Percentiles rank a stretch among this genome's conserved stretches.
These are phyloP conservation scores for Bufo gargarizans DNA, from an alignment of 2,113 vertebrate genomes.

Conservation along the genomic window DNA sequence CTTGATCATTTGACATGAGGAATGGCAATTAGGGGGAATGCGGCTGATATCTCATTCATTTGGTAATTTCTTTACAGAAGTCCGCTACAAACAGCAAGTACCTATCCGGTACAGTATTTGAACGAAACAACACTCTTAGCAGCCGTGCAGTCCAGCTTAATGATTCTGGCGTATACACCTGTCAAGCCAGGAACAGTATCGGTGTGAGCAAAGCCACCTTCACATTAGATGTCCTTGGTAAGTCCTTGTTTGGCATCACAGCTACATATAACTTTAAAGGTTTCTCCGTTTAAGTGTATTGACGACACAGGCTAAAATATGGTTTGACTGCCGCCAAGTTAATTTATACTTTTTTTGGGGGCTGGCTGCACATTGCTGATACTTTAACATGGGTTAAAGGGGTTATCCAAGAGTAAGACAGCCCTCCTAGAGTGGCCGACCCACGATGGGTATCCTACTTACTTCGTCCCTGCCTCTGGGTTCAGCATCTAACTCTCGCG, in stretches of 20 bases:
- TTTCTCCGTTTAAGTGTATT: not conserved
- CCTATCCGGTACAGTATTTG: slow-evolving; percentile 72
- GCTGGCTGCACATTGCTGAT: too few relatives aligned
- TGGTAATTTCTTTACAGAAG: slow-evolving; percentile 63
- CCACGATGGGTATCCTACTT: too few relatives aligned
- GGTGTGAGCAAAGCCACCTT: slow-evolving; percentile 80
- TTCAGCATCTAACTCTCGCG: too few relatives aligned
- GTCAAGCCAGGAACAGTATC: slow-evolving; percentile 84
- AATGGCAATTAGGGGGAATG: not conserved
- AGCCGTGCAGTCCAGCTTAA: slow-evolving; percentile 76
- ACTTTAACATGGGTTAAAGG: too few relatives aligned
- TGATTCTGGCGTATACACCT: slow-evolving; percentile 87
- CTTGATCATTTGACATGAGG: not conserved
- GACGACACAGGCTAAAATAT: not conserved
- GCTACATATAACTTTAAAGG: not conserved
- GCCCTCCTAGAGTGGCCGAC: too few relatives aligned
- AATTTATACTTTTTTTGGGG: too few relatives aligned
- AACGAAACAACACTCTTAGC: slow-evolving; percentile 76
- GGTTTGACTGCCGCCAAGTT: not conserved
- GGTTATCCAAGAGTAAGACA: too few relatives aligned
- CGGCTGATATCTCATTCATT: not conserved
- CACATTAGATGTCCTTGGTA: slow-evolving; percentile 91
- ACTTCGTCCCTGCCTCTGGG: too few relatives aligned
- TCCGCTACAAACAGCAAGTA: slow-evolving; percentile 70
- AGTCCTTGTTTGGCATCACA: slow-evolving; percentile 61